Percentiles rank a stretch among this genome's conserved stretches.
Conservation (phyloP, 92 coral and sea anemone genomes). For the Parazoanthus swiftii region DNA sequence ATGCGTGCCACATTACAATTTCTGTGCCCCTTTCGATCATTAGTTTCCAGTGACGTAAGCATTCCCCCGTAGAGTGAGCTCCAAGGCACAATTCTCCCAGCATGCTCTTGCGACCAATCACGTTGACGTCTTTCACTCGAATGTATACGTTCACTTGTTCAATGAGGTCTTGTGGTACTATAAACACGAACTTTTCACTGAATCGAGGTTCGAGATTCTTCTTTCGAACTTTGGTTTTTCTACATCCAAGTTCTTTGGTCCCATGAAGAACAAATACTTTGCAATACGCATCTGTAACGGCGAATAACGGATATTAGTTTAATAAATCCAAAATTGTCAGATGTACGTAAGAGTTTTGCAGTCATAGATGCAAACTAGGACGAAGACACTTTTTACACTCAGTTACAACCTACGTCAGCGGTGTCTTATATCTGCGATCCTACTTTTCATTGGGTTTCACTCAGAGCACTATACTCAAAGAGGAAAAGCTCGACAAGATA, state of each 20-base stretch:
- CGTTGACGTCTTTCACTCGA: constrained; percentile 85
- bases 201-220: constrained; percentile 85
- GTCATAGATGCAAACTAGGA: neutral
- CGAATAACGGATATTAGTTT: neutral
- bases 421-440: too few relatives aligned
- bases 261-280: constrained; percentile 87
- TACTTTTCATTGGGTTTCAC: too few relatives aligned
- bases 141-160: constrained; percentile 76
- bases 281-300: constrained; percentile 79
- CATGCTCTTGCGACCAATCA: constrained; percentile 71
- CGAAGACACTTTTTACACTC: neutral
- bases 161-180: constrained; percentile 61
- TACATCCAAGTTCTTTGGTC: constrained; percentile 63
- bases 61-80: constrained; percentile 77
- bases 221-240: constrained; percentile 74
- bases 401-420: neutral
- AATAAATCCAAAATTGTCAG: too few relatives aligned
- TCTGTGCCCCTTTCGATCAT: constrained; percentile 66
- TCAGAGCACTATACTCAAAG: too few relatives aligned
- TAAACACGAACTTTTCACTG: constrained; percentile 66
- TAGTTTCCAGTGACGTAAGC: constrained; percentile 80
- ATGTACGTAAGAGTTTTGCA: too few relatives aligned
- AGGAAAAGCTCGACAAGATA: too few relatives aligned
- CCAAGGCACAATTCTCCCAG: constrained; percentile 86
- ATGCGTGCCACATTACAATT: constrained; percentile 84